A percentile compares a stretch with the other conserved stretches of the same genome.
phyloP scores from a whole-genome alignment of 1,140 invertebrate species.

The Drosophila athabasca region DNA sequence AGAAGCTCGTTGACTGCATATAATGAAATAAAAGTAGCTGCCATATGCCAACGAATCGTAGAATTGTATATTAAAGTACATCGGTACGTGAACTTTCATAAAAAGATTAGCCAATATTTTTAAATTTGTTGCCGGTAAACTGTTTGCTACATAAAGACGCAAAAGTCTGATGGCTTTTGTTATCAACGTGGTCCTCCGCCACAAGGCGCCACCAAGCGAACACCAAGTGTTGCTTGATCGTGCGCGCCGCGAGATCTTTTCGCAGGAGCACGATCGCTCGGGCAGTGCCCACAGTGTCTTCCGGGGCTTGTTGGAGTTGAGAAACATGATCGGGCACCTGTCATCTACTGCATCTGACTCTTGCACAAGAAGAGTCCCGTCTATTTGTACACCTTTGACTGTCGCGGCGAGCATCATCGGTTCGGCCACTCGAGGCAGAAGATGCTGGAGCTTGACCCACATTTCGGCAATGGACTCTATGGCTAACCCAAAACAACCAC shows the following conservation, averaged over 20 bases:
- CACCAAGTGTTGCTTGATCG: constrained; percentile 68
- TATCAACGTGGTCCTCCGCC: constrained; percentile 70
- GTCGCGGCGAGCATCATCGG: constrained; percentile 74
- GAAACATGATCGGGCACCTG: constrained; percentile 67
- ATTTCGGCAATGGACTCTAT: constrained; percentile 70
- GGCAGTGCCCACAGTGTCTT: constrained; percentile 29
- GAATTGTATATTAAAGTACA: no score
- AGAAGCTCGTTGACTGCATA: no score
- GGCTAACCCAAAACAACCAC: constrained; percentile 9
- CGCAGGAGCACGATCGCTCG: constrained; percentile 36
- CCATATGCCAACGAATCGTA: no score
- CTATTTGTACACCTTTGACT: constrained; percentile 77
- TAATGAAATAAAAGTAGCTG: no score
- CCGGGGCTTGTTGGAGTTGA: constrained; percentile 65
- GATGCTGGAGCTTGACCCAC: constrained; percentile 67
- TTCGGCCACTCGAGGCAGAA: constrained; percentile 53
- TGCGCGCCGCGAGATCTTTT: constrained; percentile 67
- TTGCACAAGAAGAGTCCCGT: constrained; percentile 46
- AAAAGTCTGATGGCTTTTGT: no score
- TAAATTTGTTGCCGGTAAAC: no score
- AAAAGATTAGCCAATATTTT: no score
- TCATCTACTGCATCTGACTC: constrained; percentile 59
- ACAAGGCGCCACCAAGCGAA: constrained; percentile 58
- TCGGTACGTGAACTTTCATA: no score
- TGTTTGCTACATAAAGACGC: no score